Base-by-base conservation (phyloP, 2,888 invertebrate genomes). In the Drosophila lacicola region DNA sequence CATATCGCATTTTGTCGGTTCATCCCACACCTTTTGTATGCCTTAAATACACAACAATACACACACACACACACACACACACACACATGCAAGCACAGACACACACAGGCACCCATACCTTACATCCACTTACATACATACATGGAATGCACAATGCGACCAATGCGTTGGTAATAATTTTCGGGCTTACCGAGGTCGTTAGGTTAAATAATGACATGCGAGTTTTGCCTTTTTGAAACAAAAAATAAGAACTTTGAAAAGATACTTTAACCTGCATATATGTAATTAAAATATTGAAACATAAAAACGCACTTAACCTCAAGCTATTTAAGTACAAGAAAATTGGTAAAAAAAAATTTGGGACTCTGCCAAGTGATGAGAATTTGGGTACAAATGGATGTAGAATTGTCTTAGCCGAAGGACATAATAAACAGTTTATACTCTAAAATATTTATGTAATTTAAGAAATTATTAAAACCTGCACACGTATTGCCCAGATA, bases 1-100 rank as follows among this genome's bases (percentile, higher is more conserved):
- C 80, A 86, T 88, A 78, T 83, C 73, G 80, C 75, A 81, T 81
- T 86, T 88, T 86, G 86, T 82, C 74, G 86, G 81, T 85, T 81
- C 75, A 86, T 88, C 85, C 83, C 87, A 86, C 87, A 86, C 85
- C 69, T 80, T 71, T 80, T 70, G 73, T 80, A 66, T 78, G 73
- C 66, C 47, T 50, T 53, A 25, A 21, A 64, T 47, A 62, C 51
- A 70, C 36, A 63, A 50, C 42, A 29, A 29, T 29, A 25, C 34
- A 44, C 19, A 44, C 46, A 50, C 65, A 69, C 65, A 69, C 55
- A 45, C 46, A 19, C 34, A 42, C n/a, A n/a, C n/a, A n/a, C 19
- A 42, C 42, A 49, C 62, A 69, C 54, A 49, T 45, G 49, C 57
- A 56, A 42, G 49, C 46, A 19, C 50, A 49, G 29, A 53, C 39